Base-by-base conservation (phyloP, 2,113 vertebrate species). In the Orcinus orca region DNA sequence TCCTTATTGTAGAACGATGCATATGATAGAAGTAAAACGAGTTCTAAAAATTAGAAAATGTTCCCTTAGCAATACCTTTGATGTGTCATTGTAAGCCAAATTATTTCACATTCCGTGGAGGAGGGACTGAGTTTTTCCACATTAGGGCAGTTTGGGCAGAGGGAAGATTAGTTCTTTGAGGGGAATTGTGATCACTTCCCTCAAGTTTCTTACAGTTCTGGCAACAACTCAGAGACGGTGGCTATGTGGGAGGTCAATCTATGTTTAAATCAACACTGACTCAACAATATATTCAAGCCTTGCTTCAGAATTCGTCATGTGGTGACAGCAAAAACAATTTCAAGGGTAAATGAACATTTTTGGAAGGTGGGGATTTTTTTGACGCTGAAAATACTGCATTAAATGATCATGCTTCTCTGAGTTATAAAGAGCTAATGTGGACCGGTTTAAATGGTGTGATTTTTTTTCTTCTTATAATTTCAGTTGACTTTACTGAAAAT, bases 191-290 rank as follows among this genome's bases (percentile, higher is more conserved):
- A 82, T 68, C 38, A 88, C 81, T 90, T 92, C 23, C 82, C 88
- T 81, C 33, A 13, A 77, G 41, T 47, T 92, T 90, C 67, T 85
- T 65, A 68, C 23, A 20, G 7, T 60, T 86, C 55, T 79, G 65
- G 67, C 82, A 68, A 44, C 33, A 67, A 67, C 71, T 95, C 74
- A 33, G 73, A 86, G 86, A 50, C 10, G 58, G 47, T 86, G 86
- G 58, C 47, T 89, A 82, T 33, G 62, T 90, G 87, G 70, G 94
- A 94, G 63, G 87, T 74, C 13, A 1, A 58, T 38, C 77, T 86
- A 21, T 95, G 90, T 96, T 95, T 84, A 76, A 92, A 77, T 86
- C 88, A 71, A 76, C 80, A 62, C 33, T 8, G 33, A 95, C 50
- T 96, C 81, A 89, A 62, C 63, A 73, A 21, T 55, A 92, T 25